phyloP scores from a whole-genome alignment of 2,797 vertebrate genomes.

The Enteromius treurensis region DNA sequence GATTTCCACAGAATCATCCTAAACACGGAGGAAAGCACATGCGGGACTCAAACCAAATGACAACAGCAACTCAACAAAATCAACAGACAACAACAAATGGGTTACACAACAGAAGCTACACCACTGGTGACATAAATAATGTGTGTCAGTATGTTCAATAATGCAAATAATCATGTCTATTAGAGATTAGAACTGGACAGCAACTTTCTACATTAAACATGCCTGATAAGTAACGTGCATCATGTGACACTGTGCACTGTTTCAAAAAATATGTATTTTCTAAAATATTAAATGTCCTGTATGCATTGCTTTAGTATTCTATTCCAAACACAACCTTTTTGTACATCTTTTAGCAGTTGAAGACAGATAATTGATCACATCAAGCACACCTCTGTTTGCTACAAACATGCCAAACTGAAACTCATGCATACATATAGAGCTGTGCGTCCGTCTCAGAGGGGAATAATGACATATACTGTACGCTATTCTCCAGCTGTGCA shows the following conservation, averaged over 20 bases:
- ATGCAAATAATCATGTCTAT: too few relatives aligned
- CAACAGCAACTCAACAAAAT: conserved; percentile 69
- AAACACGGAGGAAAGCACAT: conserved; percentile 69
- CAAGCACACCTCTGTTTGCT: neutral
- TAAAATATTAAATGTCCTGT: neutral
- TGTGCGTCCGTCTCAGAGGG: conserved; percentile 39
- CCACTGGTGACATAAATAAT: neutral
- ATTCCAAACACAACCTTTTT: neutral
- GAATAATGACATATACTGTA: neutral
- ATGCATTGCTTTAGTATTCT: neutral
- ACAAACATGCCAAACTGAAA: conserved; percentile 10
- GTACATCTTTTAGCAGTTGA: neutral
- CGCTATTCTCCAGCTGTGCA: neutral
- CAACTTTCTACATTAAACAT: too few relatives aligned
- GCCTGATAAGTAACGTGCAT: too few relatives aligned
- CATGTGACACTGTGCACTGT: too few relatives aligned
- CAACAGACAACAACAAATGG: conserved; percentile 1
- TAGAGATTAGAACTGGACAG: too few relatives aligned
- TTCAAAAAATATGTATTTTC: too few relatives aligned
- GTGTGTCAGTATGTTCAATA: too few relatives aligned
- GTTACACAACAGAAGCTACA: neutral
- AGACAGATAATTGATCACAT: neutral
- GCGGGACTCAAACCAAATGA: conserved; percentile 65
- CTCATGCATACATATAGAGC: conserved; percentile 67
- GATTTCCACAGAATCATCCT: conserved; percentile 82